phyloP scores from a whole-genome alignment of 2,888 invertebrate species.

The Sympetrum striolatum region DNA sequence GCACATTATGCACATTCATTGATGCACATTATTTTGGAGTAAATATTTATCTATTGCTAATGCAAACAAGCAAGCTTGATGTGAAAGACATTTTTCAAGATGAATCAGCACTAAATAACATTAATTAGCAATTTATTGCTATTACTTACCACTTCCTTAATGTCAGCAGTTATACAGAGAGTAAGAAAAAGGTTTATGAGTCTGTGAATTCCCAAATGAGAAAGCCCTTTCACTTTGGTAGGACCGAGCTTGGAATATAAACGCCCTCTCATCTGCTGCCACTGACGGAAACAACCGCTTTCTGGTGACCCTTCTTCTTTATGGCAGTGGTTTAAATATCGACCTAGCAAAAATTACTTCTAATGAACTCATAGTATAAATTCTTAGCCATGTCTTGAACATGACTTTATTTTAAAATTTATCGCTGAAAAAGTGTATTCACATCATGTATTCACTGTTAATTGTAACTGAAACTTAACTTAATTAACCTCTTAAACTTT shows the following conservation, averaged over 20 bases:
- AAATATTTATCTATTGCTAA: no score
- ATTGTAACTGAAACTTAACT: no score
- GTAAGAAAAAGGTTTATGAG: slow-evolving; percentile 62
- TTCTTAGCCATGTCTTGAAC: neutral
- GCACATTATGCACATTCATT: no score
- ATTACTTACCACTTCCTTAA: slow-evolving; percentile 58
- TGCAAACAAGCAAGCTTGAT: no score
- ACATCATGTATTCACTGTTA: no score
- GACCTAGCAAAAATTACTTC: neutral
- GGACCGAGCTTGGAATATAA: slow-evolving; percentile 67
- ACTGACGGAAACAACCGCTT: slow-evolving; percentile 53
- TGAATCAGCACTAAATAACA: neutral
- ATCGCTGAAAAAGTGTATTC: no score
- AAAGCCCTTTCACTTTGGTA: slow-evolving; percentile 64
- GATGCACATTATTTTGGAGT: no score
- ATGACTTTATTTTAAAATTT: neutral
- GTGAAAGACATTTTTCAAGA: neutral
- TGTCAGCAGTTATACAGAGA: slow-evolving; percentile 59
- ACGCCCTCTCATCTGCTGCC: slow-evolving; percentile 65
- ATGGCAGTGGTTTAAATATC: neutral
- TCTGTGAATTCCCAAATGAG: slow-evolving; percentile 65
- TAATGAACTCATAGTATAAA: neutral
- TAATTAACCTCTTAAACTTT: neutral
- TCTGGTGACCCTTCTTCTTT: neutral
- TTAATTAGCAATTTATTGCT: slow-evolving; percentile 36